phyloP scores from a whole-genome alignment of 2,113 vertebrate genomes.

The Riparia riparia region DNA sequence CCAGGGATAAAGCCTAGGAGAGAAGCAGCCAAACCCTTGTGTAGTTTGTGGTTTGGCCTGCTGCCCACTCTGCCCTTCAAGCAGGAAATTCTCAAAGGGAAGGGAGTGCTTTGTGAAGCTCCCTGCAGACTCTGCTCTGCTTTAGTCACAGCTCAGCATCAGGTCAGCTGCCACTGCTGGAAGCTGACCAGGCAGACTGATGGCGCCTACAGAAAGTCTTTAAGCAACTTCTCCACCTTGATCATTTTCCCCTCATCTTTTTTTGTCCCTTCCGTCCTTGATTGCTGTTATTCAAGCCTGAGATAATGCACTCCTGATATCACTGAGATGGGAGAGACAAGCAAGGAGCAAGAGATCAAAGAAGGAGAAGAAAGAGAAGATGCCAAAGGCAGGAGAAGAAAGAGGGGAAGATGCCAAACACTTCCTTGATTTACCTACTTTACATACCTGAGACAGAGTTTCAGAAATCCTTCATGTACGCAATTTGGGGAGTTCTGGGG shows the following conservation, averaged over 20 bases:
- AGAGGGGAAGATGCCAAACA: conserved; percentile 22
- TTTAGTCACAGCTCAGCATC: not conserved
- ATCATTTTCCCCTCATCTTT: conserved; percentile 51
- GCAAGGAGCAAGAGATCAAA: conserved; percentile 56
- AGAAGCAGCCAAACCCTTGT: conserved; percentile 21
- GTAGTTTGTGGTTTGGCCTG: conserved; percentile 21
- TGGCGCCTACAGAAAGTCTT: conserved; percentile 33
- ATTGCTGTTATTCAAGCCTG: conserved; percentile 23
- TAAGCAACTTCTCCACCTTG: conserved; percentile 49
- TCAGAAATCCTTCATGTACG: not conserved
- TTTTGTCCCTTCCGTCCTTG: conserved; percentile 31
- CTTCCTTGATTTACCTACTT: conserved; percentile 38
- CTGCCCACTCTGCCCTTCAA: conserved; percentile 1
- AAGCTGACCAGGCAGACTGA: conserved; percentile 15
- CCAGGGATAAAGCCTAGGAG: not conserved
- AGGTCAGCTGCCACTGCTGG: not conserved
- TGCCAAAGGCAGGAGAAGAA: conserved; percentile 61
- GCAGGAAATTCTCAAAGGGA: conserved; percentile 44
- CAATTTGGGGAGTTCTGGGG: not conserved
- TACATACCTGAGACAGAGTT: not conserved
- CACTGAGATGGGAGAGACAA: conserved; percentile 54
- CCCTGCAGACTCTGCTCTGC: not conserved
- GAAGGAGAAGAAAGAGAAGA: conserved; percentile 50
- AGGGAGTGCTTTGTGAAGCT: not conserved
- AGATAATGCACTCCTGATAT: conserved; percentile 45